phyloP scores from a whole-genome alignment of 2,113 vertebrate genomes.

The Neotoma lepida region DNA sequence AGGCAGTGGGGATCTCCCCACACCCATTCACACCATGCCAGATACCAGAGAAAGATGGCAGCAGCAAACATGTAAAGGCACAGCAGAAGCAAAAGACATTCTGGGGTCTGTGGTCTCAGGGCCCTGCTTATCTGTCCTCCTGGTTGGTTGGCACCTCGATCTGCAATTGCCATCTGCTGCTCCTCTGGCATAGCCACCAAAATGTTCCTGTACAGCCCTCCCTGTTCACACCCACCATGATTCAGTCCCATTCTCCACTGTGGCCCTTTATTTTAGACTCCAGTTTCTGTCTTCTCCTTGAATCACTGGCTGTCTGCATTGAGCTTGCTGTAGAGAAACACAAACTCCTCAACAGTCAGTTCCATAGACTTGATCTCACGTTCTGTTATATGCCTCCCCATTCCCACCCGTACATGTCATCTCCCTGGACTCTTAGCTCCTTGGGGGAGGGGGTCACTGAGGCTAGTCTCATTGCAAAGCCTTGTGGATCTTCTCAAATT shows the following conservation, averaged over 20 bases:
- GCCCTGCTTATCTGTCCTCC: too few species aligned
- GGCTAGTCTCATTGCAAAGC: rapidly evolving
- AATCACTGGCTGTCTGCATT: background rate
- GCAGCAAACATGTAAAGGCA: too few species aligned
- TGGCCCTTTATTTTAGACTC: background rate
- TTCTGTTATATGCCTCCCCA: too few species aligned
- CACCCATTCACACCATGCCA: too few species aligned
- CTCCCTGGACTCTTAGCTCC: rapidly evolving
- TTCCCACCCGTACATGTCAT: rapidly evolving
- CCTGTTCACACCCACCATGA: background rate
- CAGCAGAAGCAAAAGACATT: too few species aligned
- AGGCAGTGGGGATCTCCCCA: too few species aligned
- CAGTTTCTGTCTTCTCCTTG: background rate
- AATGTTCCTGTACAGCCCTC: background rate
- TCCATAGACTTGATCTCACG: background rate
- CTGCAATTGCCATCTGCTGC: too few species aligned
- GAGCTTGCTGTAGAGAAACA: background rate
- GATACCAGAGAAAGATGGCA: too few species aligned
- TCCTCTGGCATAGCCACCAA: too few species aligned
- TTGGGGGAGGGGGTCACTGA: background rate
- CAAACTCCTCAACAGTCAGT: background rate
- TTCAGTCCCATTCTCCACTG: background rate
- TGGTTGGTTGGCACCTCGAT: too few species aligned
- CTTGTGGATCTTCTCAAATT: rapidly evolving
- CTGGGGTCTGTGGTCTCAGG: too few species aligned